Evolutionary conservation across 2,888 invertebrate genomes (phyloP), one percentile per base, ranked within the genome.

Genomic region (Plutella xylostella): DNA sequence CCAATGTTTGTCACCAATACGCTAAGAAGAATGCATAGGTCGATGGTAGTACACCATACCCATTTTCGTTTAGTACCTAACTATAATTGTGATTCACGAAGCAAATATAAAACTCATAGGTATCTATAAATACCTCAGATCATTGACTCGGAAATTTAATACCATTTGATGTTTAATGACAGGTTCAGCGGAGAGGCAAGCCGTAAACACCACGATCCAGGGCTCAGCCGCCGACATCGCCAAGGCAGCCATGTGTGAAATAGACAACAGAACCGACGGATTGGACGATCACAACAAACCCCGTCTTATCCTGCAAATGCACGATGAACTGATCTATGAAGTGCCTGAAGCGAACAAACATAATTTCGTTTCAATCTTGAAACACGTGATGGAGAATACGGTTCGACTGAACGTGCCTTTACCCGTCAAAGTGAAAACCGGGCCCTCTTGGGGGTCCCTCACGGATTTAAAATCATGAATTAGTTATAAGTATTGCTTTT

Each of bases 151-250:
- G n/a, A n/a, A n/a, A n/a, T n/a, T n/a, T n/a, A n/a, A n/a, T n/a
- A n/a, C n/a, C n/a, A n/a, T n/a, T n/a, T n/a, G n/a, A n/a, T n/a
- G n/a, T n/a, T n/a, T 33, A 12, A 12, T 28, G n/a, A 14, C 58
- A 92, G 92, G 85, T 58, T 90, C 95, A 82, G 93, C 96, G 0
- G 96, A 97, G 73, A 87, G 98, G n/a, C 97, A 98, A 85, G 97
- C 97, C 12, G 88, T 99, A 0, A 99, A 99, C 71, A 94, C 97
- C 2, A 92, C 91, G 12, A 91, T 99, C 43, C 98, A 99, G 79
- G 98, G 98, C 0, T 96, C 98, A 0, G 98, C 98, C 0, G 96
- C 98, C 0, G 98, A 99, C 73, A 89, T 99, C 37, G 92, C 94
- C 0, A 99, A 99, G 73, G 89, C 86, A 46, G 96, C 97, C 1